Base-by-base conservation (phyloP, 2,797 vertebrate genomes). In the Rallus crepitans region DNA sequence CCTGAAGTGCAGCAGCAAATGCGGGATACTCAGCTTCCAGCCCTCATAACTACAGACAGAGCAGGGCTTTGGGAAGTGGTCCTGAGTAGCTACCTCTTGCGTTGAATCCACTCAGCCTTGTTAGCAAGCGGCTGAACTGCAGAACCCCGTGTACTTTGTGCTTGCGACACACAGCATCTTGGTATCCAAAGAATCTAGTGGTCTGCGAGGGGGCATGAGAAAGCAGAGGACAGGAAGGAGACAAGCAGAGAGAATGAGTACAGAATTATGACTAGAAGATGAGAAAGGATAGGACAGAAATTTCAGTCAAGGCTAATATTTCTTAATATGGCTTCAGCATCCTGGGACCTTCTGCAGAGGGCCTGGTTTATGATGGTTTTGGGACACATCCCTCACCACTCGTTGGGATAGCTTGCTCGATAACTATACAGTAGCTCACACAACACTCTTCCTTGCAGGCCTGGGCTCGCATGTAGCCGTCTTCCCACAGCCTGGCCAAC, bases 381-480 rank as follows among this genome's bases (percentile, higher is more conserved):
- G 35, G 59, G 82, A 39, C 9, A 0, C 10, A 14, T 11, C 31
- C 66, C 69, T 64, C 77, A 53, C 5, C 47, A 28, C 9, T 7
- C 18, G 55, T 8, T 53, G 37, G 35, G n/a, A 48, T 4, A 59
- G 31, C 18, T 55, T 23, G 50, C 72, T 70, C 8, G 27, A 28
- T 24, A 24, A 47, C 71, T 0, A 0, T 14, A 63, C 19, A 82
- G 59, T 60, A 77, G 37, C 37, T 3, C 64, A 33, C 35, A 45
- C 0, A 0, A 31, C 55, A 8, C 35, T 30, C 12, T 72, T 45
- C 39, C 60, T 18, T 3, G 3, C 88, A 89, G 55, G 53, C 55
- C 57, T n/a, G 47, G 55, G 52, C 87, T 66, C 3, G 48, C 60
- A 76, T 0, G 0, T 13, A 33, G 31, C 45, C 0, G 0, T 30